Conservation (phyloP, 2,797 vertebrate genomes). For the Melopsittacus undulatus region DNA sequence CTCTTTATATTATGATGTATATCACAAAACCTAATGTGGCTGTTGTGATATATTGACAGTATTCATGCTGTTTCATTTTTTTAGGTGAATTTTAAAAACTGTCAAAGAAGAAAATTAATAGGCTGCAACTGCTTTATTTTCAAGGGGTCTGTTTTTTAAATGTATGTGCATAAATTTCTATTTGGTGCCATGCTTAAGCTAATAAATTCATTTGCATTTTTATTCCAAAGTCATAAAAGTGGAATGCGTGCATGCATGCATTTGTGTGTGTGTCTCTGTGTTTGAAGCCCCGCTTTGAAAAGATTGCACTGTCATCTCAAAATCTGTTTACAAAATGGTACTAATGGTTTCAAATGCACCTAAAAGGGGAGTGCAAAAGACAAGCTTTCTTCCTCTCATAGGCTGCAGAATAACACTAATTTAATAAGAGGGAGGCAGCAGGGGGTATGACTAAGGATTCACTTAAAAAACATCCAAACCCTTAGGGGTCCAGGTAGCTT, state of each 20-base stretch:
- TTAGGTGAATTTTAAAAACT: conserved; percentile 82
- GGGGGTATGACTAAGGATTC: background rate
- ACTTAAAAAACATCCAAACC: conserved; percentile 8
- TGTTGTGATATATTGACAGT: conserved; percentile 95
- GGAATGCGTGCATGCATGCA: background rate
- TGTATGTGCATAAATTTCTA: conserved; percentile 81
- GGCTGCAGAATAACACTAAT: conserved; percentile 25
- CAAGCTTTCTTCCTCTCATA: conserved; percentile 25
- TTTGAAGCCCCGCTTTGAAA: conserved; percentile 47
- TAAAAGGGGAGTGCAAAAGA: conserved; percentile 12
- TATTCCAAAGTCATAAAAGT: conserved; percentile 76
- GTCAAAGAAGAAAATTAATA: conserved; percentile 82
- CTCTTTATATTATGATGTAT: conserved; percentile 99
- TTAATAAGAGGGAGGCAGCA: conserved; percentile 33
- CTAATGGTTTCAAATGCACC: conserved; percentile 28
- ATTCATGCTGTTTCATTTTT: conserved; percentile 88
- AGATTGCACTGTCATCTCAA: conserved; percentile 30
- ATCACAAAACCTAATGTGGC: conserved; percentile 99
- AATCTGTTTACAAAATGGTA: conserved; percentile 57
- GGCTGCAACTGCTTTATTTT: conserved; percentile 79
- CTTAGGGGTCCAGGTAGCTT: background rate
- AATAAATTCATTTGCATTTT: conserved; percentile 83
- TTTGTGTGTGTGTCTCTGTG: background rate
- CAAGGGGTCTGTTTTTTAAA: conserved; percentile 75
- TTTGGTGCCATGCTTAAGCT: conserved; percentile 75